These are phyloP conservation scores for Mycteria americana DNA, from an alignment of 2,797 vertebrate genomes.

Conservation along the genomic window DNA sequence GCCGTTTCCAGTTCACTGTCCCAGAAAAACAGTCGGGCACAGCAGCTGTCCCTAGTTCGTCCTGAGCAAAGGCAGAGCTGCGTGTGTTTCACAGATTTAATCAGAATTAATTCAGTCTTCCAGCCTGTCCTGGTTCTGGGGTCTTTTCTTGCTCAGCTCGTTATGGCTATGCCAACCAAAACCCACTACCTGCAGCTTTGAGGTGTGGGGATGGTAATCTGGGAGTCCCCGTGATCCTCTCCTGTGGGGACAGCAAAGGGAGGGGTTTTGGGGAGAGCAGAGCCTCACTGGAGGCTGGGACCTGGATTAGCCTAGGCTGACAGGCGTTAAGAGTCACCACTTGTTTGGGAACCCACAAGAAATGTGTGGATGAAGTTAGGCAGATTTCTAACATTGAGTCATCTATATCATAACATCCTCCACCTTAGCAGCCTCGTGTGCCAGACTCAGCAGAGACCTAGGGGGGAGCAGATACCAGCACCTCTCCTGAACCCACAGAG, in stretches of 20 bases:
- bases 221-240: not conserved
- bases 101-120: not conserved
- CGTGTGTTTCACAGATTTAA: not conserved
- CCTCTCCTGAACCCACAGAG: not conserved
- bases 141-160: not conserved
- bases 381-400: slow-evolving; percentile 8
- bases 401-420: not conserved
- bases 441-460: not conserved
- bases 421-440: not conserved
- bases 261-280: not conserved
- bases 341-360: not conserved
- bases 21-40: not conserved
- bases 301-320: not conserved
- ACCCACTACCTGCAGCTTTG: not conserved
- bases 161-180: not conserved
- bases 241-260: not conserved
- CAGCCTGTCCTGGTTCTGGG: not conserved
- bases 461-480: not conserved
- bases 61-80: not conserved
- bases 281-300: not conserved
- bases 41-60: not conserved
- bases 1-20: slow-evolving; percentile 12
- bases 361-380: not conserved
- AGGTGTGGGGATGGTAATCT: not conserved
- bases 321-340: not conserved